Base-by-base conservation (phyloP, 1,140 invertebrate genomes). In the Hesperophylax magnus region DNA sequence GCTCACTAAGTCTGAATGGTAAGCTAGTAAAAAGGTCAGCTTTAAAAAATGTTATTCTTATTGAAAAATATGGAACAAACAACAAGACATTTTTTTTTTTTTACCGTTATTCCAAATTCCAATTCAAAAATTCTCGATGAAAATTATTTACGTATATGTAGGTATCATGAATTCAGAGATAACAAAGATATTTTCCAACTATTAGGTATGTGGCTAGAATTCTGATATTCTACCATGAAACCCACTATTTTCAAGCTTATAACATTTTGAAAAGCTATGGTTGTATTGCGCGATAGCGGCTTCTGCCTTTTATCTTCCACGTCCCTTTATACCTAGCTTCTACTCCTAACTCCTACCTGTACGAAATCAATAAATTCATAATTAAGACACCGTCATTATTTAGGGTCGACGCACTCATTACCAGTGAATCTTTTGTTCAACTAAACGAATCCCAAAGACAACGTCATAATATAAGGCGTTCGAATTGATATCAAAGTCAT, bases 311-410 rank as follows among this genome's bases (percentile, higher is more conserved):
- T 54, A 82, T 82, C 77, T 76, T 31, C 27, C 60, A 61, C 39
- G 3, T 47, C 39, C 9, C 39, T 47, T 47, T 47, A 47, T 47
- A 47, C 39, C 39, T 47, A 47, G 39, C 1, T 47, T n/a, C n/a
- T n/a, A n/a, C n/a, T n/a, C n/a, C 39, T 3, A 1, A 47, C 11
- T 14, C 11, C 9, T 47, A 47, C 9, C 34, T 63, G 63, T 75
- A 60, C 71, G 67, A 81, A 81, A 78, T 81, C 80, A 81, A 81
- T 81, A 81, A 81, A 81, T 65, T 72, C 80, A 34, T 81, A 78
- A 81, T 81, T 81, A 81, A 72, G 76, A 60, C 24, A 76, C 74
- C 80, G 76, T 81, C 80, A 81, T 81, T 71, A 81, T 81, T 71
- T 78, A 81, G 52, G 34, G 56, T 53, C 76, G 65, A 58, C 58